These are phyloP conservation scores for Hippopotamus amphibius DNA, from an alignment of 2,113 vertebrate genomes.

Conservation along the genomic window DNA sequence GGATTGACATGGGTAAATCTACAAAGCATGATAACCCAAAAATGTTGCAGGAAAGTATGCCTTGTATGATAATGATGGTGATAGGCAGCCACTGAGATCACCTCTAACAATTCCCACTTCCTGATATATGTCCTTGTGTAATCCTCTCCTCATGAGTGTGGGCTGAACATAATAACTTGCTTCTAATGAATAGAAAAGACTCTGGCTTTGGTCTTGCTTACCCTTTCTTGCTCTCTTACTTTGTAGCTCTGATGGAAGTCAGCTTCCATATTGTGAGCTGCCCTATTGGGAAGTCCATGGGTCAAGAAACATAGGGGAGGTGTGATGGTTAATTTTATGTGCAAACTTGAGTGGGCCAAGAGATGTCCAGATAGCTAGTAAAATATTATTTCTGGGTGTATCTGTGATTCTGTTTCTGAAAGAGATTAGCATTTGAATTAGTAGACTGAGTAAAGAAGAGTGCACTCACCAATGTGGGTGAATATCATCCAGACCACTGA, in stretches of 20 bases:
- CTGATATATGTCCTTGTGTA: not conserved
- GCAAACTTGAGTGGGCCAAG: not conserved
- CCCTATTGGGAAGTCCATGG: not conserved
- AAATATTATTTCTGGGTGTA: not conserved
- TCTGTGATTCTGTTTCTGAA: not conserved
- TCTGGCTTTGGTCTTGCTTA: not conserved
- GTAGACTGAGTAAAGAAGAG: not conserved
- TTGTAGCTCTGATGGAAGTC: not conserved
- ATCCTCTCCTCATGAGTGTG: not conserved
- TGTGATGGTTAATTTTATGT: not conserved
- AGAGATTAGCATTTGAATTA: not conserved
- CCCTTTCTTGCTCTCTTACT: not conserved
- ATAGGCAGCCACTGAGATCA: not conserved
- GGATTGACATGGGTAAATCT: not conserved
- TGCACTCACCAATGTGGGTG: not conserved
- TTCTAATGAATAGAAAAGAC: not conserved
- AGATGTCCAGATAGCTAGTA: not conserved
- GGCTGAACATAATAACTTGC: not conserved
- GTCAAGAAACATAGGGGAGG: not conserved
- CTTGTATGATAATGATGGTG: not conserved
- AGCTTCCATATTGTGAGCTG: not conserved
- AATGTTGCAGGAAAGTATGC: not conserved
- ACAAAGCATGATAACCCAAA: not conserved
- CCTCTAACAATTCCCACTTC: not conserved
- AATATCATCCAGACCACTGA: not conserved